Evolutionary conservation across 1,140 invertebrate species (phyloP), one percentile per base, ranked within the genome.

Genomic region (Mamestra configurata): DNA sequence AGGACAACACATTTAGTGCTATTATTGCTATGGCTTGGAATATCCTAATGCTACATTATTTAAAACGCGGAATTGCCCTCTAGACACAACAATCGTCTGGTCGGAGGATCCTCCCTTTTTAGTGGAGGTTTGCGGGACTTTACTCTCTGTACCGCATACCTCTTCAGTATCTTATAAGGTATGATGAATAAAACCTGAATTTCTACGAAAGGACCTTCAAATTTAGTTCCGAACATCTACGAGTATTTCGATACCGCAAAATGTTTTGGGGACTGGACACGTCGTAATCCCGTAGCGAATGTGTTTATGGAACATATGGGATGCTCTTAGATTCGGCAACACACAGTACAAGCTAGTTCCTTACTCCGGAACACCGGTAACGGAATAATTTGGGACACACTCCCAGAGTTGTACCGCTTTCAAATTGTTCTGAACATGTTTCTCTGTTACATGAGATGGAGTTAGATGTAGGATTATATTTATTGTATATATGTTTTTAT

Each of bases 381-480:
- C 35, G n/a, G 18, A 66, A 53, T 77, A 51, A 66, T 66, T 66
- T 8, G 55, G 24, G 22, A 22, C 35, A 10, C 40, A 66, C 35
- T 66, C 61, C 35, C 18, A 31, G 24, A 27, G 55, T 27, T 31
- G 18, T 20, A 13, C 61, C 61, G 31, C 20, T 40, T 4, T 22
- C 35, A 40, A 40, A 66, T 40, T 40, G 61, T 66, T 66, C 61
- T 22, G 40, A 66, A 66, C 35, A 66, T 66, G 61, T 66, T 40
- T 40, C 35, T 66, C 4, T 15, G 59, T 37, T 64, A 64, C 27
- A 37, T 40, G 61, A 27, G 18, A 35, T 35, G 61, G 61, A n/a
- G n/a, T n/a, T n/a, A n/a, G n/a, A n/a, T n/a, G n/a, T n/a, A n/a
- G n/a, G n/a, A n/a, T n/a, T n/a, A n/a, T n/a, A n/a, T n/a, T n/a